Percentiles rank a stretch among this genome's conserved stretches.
These are phyloP conservation scores for Cirrhinus molitorella DNA, from an alignment of 2,797 vertebrate genomes.

Conservation along the genomic window DNA sequence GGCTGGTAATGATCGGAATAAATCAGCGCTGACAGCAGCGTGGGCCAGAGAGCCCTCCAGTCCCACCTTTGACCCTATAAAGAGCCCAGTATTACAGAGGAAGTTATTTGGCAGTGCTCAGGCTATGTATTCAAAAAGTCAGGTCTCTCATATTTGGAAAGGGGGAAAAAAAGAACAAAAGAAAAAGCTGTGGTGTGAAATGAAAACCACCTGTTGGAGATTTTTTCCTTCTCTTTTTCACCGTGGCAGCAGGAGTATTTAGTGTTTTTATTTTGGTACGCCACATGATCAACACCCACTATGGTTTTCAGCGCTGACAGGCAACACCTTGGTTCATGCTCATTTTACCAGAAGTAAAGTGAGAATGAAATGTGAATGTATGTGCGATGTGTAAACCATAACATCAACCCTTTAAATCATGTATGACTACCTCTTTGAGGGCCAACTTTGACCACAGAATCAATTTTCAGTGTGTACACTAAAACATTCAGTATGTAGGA, in stretches of 20 bases:
- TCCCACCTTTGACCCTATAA: constrained; percentile 58
- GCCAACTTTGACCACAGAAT: neutral
- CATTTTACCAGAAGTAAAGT: constrained; percentile 23
- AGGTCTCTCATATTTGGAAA: constrained; percentile 49
- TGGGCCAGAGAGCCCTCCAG: constrained; percentile 53
- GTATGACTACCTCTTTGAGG: neutral
- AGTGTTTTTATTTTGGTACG: constrained; percentile 46
- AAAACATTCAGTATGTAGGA: neutral
- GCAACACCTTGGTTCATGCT: constrained; percentile 27
- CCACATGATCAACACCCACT: constrained; percentile 33
- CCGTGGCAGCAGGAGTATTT: constrained; percentile 33
- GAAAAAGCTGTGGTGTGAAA: constrained; percentile 54
- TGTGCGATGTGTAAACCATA: constrained; percentile 13
- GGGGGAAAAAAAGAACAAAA: constrained; percentile 45
- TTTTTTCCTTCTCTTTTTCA: constrained; percentile 26
- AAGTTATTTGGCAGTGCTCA: constrained; percentile 57
- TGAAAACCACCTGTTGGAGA: constrained; percentile 61
- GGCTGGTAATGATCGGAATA: constrained; percentile 51
- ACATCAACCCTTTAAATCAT: neutral
- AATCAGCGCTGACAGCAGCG: constrained; percentile 50
- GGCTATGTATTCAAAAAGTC: constrained; percentile 39
- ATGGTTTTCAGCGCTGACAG: constrained; percentile 21
- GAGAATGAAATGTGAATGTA: constrained; percentile 38
- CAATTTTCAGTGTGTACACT: no score
- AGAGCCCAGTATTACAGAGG: constrained; percentile 48